phyloP scores from a whole-genome alignment of 2,888 invertebrate genomes.

The Drosophila meridionalis region DNA sequence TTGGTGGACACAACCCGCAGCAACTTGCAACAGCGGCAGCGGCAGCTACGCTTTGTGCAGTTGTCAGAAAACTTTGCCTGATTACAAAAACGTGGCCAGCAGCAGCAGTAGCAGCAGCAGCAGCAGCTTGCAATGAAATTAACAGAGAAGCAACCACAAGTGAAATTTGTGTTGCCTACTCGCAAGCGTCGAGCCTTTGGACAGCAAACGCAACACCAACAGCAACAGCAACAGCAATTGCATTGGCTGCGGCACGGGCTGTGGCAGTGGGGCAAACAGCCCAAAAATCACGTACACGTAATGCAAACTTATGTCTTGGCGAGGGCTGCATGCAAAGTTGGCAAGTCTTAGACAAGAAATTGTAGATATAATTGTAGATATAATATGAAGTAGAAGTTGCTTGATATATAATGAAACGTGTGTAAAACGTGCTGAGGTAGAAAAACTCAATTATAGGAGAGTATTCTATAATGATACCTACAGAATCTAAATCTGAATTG shows the following conservation, averaged over 20 bases:
- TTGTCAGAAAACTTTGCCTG: slow-evolving; percentile 76
- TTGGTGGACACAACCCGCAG: slow-evolving; percentile 57
- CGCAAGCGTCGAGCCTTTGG: slow-evolving; percentile 40
- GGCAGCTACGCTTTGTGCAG: slow-evolving; percentile 60
- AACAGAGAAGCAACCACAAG: slow-evolving; percentile 73
- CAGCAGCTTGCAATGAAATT: slow-evolving; percentile 66
- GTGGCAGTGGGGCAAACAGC: slow-evolving; percentile 25
- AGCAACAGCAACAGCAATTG: slow-evolving; percentile 1
- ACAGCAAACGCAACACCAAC: slow-evolving; percentile 14
- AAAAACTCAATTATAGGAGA: too few species aligned
- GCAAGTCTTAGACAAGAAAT: neutral
- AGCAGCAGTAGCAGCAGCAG: neutral
- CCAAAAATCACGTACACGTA: slow-evolving; percentile 57
- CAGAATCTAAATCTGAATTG: too few species aligned
- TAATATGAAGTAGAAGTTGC: neutral
- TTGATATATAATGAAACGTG: neutral
- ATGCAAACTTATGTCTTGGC: slow-evolving; percentile 47
- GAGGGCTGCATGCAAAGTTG: slow-evolving; percentile 27
- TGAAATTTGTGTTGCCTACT: slow-evolving; percentile 71
- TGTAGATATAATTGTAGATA: neutral
- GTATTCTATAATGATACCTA: too few species aligned
- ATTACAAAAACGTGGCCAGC: slow-evolving; percentile 76
- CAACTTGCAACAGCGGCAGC: slow-evolving; percentile 39
- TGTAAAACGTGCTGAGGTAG: too few species aligned
- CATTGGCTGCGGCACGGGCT: neutral